Percentiles rank a stretch among this genome's conserved stretches.
phyloP scores from a whole-genome alignment of 2,113 vertebrate genomes.

The Shinisaurus crocodilurus region DNA sequence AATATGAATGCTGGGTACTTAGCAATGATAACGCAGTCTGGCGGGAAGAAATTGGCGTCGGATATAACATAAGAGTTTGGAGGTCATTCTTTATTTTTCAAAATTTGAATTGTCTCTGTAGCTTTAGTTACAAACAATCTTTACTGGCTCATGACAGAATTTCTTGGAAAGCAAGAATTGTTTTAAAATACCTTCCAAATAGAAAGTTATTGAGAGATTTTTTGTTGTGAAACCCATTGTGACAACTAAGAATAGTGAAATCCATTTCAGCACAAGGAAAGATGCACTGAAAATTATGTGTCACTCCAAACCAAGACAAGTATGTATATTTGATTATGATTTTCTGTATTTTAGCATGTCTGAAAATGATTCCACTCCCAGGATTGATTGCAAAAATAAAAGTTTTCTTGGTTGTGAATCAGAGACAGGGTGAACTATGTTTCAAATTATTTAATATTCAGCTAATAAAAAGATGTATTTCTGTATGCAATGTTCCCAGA shows the following conservation, averaged over 20 bases:
- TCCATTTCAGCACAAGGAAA: slow-evolving; percentile 61
- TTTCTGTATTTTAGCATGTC: slow-evolving; percentile 47
- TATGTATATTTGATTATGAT: slow-evolving; percentile 48
- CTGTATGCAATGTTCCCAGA: background rate
- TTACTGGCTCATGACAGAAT: background rate
- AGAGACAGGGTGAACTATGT: background rate
- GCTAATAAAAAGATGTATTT: background rate
- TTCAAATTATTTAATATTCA: background rate
- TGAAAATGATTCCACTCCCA: background rate
- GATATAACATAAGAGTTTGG: background rate
- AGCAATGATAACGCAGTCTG: background rate
- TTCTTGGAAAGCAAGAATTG: background rate
- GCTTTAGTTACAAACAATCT: background rate
- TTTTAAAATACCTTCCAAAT: slow-evolving; percentile 28
- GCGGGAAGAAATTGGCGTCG: background rate
- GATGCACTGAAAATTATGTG: slow-evolving; percentile 63
- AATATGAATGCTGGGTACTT: background rate
- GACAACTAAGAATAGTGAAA: slow-evolving; percentile 56
- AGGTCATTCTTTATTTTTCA: background rate
- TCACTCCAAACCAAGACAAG: slow-evolving; percentile 53
- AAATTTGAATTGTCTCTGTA: background rate
- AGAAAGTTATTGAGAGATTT: slow-evolving; percentile 14
- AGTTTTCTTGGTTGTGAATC: background rate
- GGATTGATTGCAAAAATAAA: no score
- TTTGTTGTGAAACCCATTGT: slow-evolving; percentile 32